Evolutionary conservation across 2,113 vertebrate genomes (phyloP).

Genomic region (Rhombomys opimus): DNA sequence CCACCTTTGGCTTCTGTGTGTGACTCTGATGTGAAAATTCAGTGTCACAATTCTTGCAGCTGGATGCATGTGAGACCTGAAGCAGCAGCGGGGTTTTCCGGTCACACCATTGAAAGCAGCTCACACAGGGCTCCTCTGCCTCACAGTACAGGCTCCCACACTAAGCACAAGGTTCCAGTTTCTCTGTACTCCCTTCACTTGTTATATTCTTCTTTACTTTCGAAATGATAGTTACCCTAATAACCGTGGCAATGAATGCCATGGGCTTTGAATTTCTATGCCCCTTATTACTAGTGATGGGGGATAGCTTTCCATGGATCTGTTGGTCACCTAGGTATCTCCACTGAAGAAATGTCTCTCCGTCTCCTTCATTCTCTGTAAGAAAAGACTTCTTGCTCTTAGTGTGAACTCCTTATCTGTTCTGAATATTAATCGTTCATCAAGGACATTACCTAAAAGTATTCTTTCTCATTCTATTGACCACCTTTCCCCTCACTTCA

Average conservation of each 20-base stretch:
- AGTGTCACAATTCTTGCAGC: accelerated
- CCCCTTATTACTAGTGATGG: neutral
- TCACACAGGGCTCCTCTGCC: neutral
- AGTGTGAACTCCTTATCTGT: accelerated
- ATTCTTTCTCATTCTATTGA: accelerated
- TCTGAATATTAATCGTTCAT: neutral
- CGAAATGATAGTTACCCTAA: neutral
- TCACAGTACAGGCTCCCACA: neutral
- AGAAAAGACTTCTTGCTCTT: neutral
- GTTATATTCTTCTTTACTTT: accelerated
- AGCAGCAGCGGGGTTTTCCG: neutral
- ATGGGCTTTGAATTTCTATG: neutral
- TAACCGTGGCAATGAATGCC: neutral
- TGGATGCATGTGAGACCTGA: accelerated
- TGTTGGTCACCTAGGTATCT: too few species aligned
- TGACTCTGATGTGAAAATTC: neutral
- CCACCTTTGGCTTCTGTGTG: neutral
- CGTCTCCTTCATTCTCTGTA: neutral
- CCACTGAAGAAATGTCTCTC: neutral
- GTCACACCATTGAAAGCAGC: too few species aligned
- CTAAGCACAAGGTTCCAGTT: accelerated
- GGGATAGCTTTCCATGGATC: too few species aligned
- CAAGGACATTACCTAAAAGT: accelerated
- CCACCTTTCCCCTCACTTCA: neutral
- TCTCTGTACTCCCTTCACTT: neutral